Base-by-base conservation (phyloP, 2,113 vertebrate species). In the Ivindomyrus marchei region DNA sequence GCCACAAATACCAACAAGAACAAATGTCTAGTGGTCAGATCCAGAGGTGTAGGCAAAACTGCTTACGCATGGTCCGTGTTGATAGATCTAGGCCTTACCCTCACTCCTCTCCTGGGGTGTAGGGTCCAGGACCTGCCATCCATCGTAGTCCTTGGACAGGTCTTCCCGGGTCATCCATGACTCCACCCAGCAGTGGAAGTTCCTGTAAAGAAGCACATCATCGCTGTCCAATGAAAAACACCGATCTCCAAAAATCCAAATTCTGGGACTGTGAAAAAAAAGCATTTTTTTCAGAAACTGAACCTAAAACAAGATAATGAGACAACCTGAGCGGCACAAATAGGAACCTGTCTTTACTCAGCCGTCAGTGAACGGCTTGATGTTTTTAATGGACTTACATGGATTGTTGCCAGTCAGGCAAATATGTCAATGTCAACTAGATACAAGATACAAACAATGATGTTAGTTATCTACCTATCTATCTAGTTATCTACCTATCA, bases 171-270 rank as follows among this genome's bases (percentile, higher is more conserved):
- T 93, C 93, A 98, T 98, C 98, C 98, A 99, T 77, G 94, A 96
- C 94, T 99, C 98, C 3, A 98, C 97, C 98, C 98, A 99, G 91
- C 97, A 98, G 1, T 99, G 98, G 94, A 97, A 99, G 93, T 99
- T 99, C 98, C 98, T 99, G 66, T 9, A 52, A 77, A 85, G 74
- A 74, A 31, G 45, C 36, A 17, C 27, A 66, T 66, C n/a, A 10
- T 66, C n/a, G 9, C 19, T 31, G 49, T 19, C 46, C 85, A 50
- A 31, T 42, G 42, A 84, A 52, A 49, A 50, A 87, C 62, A 13
- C n/a, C 3, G 3, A 31, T 31, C 27, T 70, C 62, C 62, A 31
- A 70, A 70, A 70, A 70, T 31, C 62, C 62, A 13, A 31, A 70
- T 70, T 27, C 31, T 11, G 10, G 62, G 0, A 70, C 9, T 13